phyloP scores from a whole-genome alignment of 2,113 vertebrate species.

The Cervus canadensis region DNA sequence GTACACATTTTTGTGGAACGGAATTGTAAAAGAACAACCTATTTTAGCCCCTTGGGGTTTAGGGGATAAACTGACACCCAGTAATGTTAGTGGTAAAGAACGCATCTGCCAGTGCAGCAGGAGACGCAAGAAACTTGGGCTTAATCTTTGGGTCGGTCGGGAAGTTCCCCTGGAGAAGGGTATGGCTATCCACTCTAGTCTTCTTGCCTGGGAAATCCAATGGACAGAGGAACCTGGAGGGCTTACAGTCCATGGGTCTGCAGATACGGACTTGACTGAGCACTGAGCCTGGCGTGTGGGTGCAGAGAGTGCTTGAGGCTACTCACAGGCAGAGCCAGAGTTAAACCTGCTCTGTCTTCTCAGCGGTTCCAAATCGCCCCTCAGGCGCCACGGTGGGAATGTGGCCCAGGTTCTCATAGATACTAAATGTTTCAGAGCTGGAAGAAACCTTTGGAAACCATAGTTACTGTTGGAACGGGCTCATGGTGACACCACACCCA shows the following conservation, averaged over 20 bases:
- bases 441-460: background rate
- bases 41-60: background rate
- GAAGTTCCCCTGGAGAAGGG: background rate
- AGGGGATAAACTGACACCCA: background rate
- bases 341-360: background rate
- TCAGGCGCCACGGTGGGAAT: rapidly evolving
- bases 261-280: background rate
- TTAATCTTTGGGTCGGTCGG: background rate
- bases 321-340: background rate
- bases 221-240: background rate
- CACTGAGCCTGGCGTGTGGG: background rate
- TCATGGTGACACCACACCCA: background rate
- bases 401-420: background rate
- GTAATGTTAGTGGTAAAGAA: background rate
- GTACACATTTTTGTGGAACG: background rate
- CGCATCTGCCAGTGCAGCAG: background rate
- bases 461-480: background rate
- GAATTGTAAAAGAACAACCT: background rate
- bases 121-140: background rate
- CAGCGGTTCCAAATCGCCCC: background rate
- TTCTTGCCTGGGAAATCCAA: background rate
- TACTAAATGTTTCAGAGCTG: background rate
- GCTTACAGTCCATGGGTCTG: background rate
- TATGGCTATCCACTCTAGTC: background rate
- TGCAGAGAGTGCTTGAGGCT: background rate